A percentile compares a stretch with the other conserved stretches of the same genome.
These are phyloP conservation scores for Brachionus manjavacas DNA, from an alignment of 1,140 invertebrate genomes.

Conservation along the genomic window DNA sequence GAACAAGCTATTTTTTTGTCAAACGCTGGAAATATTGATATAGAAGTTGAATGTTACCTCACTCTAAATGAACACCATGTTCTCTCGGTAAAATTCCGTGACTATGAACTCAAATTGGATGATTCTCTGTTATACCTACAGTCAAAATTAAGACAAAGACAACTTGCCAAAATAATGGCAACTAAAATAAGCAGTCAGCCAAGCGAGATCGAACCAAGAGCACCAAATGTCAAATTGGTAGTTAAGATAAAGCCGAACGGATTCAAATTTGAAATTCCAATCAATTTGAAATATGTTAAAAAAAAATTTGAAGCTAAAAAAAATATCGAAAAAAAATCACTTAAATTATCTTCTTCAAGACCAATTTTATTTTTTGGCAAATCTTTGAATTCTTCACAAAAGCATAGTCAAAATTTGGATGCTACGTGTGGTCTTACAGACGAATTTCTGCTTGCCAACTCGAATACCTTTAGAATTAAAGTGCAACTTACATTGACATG, in stretches of 20 bases:
- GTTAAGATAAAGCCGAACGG: conserved; percentile 36
- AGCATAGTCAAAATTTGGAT: not conserved
- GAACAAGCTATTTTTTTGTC: conserved; percentile 6
- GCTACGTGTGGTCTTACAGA: not conserved
- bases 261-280: conserved; percentile 19
- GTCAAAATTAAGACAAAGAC: conserved; percentile 3
- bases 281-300: conserved; percentile 8
- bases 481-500: not conserved
- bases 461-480: conserved; percentile 11
- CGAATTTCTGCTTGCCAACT: not conserved
- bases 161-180: not conserved
- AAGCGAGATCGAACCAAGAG: not conserved
- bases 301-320: not conserved
- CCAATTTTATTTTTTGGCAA: conserved; percentile 30
- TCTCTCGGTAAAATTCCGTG: not conserved
- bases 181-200: not conserved
- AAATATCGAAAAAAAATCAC: not conserved
- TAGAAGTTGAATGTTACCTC: conserved; percentile 21
- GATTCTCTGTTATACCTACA: not conserved
- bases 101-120: conserved; percentile 8
- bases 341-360: not conserved
- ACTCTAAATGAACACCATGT: not conserved
- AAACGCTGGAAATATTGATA: conserved; percentile 30
- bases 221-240: not conserved
- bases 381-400: not conserved